Evolutionary conservation across 2,888 invertebrate species (phyloP), one percentile per base, ranked within the genome.

Genomic region (Tiliacea aurago): DNA sequence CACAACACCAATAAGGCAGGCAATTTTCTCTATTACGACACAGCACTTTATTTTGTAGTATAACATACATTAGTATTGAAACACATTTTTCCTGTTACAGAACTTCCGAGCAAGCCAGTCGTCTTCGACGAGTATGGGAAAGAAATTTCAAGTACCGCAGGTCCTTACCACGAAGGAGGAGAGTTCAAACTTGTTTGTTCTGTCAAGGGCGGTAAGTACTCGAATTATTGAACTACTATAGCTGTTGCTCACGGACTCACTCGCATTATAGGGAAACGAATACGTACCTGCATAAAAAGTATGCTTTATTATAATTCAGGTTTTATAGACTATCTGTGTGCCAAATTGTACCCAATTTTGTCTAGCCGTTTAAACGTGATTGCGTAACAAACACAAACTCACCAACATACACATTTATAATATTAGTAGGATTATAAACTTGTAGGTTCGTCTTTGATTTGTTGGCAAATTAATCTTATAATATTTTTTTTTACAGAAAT

Each of bases 111-210:
- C 86, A 97, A 97, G 89, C 98, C 98, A 74, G 97, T 96, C 87
- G 97, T 98, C 89, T 97, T 98, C 90, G 97, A 98, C 92, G 98
- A 97, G 89, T 96, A 96, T 84, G 98, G 98, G 47, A 97, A 97
- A 87, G 97, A 97, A 88, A 96, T 98, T 74, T 93, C 96, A 69
- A 93, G 92, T 51, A 94, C 97, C 28, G 98, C 98, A 43, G 98
- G 98, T 67, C 98, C 98, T 69, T 98, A 98, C 94, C 97, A 97
- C 90, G 98, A 98, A 94, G 98, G 97, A 55, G 97, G 97, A 53
- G 97, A 97, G 87, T 97, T 98, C 96, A 97, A 97, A 91, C 97
- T 98, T 80, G 97, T 97, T 85, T 98, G 98, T 93, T 96, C 97
- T 80, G 98, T 98, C 71, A 97, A 96, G 66, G 98, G 98, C 90